Base-by-base conservation (phyloP, 2,797 vertebrate species). In the Huso huso region DNA sequence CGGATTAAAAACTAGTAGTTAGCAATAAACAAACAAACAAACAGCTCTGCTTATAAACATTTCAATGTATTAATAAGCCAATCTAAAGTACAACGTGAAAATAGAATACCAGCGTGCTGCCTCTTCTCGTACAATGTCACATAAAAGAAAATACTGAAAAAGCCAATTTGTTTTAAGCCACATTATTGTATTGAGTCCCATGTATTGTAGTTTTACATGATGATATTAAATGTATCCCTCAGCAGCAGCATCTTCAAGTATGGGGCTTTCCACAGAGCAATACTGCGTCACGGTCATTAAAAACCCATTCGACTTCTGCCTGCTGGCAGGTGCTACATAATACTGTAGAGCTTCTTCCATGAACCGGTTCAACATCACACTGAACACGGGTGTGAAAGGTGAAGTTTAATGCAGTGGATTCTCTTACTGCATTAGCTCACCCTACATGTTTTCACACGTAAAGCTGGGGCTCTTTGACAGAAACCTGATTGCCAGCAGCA, bases 361-460 rank as follows among this genome's bases (percentile, higher is more conserved):
- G 73, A 37, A 37, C 37, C 37, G 37, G 37, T 18, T 18, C 3
- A 37, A 37, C 37, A 37, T 37, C 37, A 60, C 75, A 72, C 72
- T 71, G 70, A 66, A 69, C 52, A 64, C 37, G 23, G 48, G 37
- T 51, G 55, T 67, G 62, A 18, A 58, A 37, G 13, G 55, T 61
- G 65, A 51, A 64, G 18, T 61, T 74, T 71, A 53, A 72, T 68
- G 67, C 48, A 49, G 70, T 55, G 49, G 49, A 65, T 70, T 48
- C 50, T 71, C 58, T 13, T 60, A 51, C 18, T 8, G 23, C 65
- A 67, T 59, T 51, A 49, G 3, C 7, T 58, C 53, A 58, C 18
- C 53, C 8, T 13, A 51, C 61, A 15, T 51, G 52, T 49, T 7
- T 23, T 51, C 37, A 51, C 48, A 49, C 48, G 55, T 61, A 6